These are phyloP conservation scores for Pseudomugil gertrudae DNA, from an alignment of 2,797 vertebrate genomes.

Conservation along the genomic window DNA sequence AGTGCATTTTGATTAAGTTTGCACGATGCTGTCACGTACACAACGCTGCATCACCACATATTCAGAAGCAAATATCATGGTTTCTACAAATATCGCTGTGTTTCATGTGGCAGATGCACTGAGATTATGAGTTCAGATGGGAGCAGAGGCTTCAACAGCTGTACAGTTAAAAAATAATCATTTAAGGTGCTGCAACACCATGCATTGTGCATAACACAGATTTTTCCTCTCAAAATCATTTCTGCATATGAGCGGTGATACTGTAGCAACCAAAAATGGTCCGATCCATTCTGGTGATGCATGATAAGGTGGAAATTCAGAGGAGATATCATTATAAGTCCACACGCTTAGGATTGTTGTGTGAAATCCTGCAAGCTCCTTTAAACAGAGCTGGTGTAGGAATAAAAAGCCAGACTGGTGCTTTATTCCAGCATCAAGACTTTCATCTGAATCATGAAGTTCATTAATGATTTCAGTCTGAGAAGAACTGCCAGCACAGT, in stretches of 20 bases:
- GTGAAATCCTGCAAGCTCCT: conserved; percentile 34
- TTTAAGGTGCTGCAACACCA: conserved; percentile 16
- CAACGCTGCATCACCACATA: conserved; percentile 38
- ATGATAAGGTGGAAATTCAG: background rate
- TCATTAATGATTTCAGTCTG: background rate
- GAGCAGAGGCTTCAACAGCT: conserved; percentile 4
- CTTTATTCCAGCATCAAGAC: background rate
- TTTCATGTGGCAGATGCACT: conserved; percentile 5
- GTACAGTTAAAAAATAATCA: conserved; percentile 10
- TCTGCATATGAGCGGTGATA: conserved; percentile 12
- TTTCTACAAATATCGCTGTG: conserved; percentile 9
- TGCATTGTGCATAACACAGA: conserved; percentile 20
- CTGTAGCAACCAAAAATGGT: conserved; percentile 6
- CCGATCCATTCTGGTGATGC: background rate
- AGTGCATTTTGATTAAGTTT: conserved; percentile 55
- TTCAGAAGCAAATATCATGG: conserved; percentile 14
- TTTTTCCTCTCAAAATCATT: conserved; percentile 4
- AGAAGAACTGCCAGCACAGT: background rate
- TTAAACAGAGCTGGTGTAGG: conserved; percentile 11
- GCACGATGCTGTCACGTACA: conserved; percentile 33
- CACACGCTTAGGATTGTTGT: background rate
- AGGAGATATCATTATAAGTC: background rate
- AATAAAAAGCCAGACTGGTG: conserved; percentile 12
- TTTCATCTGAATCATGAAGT: background rate
- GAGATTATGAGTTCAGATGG: conserved; percentile 9